A percentile compares a stretch with the other conserved stretches of the same genome.
Evolutionary conservation across 2,888 invertebrate genomes (phyloP).

Genomic region (Petrophora chlorosata): DNA sequence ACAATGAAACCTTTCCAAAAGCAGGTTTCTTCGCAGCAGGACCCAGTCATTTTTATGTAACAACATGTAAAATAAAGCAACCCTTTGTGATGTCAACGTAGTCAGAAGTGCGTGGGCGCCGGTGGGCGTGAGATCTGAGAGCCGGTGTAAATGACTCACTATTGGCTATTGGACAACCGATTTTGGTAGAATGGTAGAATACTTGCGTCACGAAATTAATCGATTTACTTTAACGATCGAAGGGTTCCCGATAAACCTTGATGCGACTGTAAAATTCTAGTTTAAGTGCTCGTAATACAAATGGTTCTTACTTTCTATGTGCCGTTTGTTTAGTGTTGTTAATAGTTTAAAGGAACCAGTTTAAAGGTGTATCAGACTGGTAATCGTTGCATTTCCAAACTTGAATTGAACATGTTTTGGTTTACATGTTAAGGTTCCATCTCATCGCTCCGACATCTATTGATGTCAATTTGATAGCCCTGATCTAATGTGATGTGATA

Average conservation of each 20-base stretch:
- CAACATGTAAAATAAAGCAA: slow-evolving; percentile 33
- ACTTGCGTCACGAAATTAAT: slow-evolving; percentile 47
- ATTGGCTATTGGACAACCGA: slow-evolving; percentile 47
- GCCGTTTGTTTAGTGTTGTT: slow-evolving; percentile 8
- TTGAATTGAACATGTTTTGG: slow-evolving; percentile 13
- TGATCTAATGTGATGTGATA: background rate
- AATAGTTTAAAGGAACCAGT: slow-evolving; percentile 11
- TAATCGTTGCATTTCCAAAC: slow-evolving; percentile 3
- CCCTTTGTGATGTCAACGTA: slow-evolving; percentile 43
- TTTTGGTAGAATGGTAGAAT: slow-evolving; percentile 47
- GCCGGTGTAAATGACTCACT: slow-evolving; percentile 70
- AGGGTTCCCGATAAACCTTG: slow-evolving; percentile 27
- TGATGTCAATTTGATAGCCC: slow-evolving; percentile 8
- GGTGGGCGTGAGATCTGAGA: slow-evolving; percentile 73
- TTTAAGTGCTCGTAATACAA: slow-evolving; percentile 20
- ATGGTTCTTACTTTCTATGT: slow-evolving; percentile 3
- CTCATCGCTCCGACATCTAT: slow-evolving; percentile 2
- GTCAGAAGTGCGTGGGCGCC: slow-evolving; percentile 56
- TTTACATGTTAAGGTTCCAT: background rate
- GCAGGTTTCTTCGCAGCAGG: slow-evolving; percentile 21
- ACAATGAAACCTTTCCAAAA: slow-evolving; percentile 15
- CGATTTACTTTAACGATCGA: slow-evolving; percentile 32
- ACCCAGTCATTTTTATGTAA: slow-evolving; percentile 24
- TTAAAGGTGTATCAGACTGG: background rate
- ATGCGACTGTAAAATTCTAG: slow-evolving; percentile 16